Evolutionary conservation across 2,888 invertebrate species (phyloP), one percentile per base, ranked within the genome.

Genomic region (Coronaproctus castanopsis): DNA sequence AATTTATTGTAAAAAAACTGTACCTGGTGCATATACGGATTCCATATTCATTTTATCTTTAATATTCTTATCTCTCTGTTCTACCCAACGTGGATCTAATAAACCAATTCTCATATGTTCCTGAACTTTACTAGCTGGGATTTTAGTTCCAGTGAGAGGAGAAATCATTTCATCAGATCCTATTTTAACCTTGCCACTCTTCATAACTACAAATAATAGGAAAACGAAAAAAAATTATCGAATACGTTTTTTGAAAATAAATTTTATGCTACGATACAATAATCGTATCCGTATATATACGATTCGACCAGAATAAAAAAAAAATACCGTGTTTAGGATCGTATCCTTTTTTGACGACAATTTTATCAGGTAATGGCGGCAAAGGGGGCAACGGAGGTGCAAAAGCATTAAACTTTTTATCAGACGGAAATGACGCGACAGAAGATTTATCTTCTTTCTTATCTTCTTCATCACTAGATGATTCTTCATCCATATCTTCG

Each of bases 101-200:
- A 97, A 74, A 20, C 93, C 93, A 72, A 95, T 95, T 65, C 95
- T 85, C 82, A 99, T 91, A 74, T 99, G 98, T 68, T 98, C 95
- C 61, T 92, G 92, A 61, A 98, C 87, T 74, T 98, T 95, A 69
- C 87, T 89, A 0, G 95, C 95, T 0, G 93, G 93, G 67, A 99
- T 95, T 71, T 87, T 85, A 72, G 98, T 97, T 50, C 96, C 96
- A 1, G 97, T 99, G 69, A 99, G 90, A 0, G 97, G 98, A 0
- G 97, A 98, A 64, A 98, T 91, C 58, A 97, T 81, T 77, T 85
- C 97, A 69, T 93, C 89, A 69, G 91, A 90, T 3, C 81, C 74
- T 3, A 79, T n/a, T n/a, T n/a, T 76, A 22, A 80, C 79, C 21
- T 84, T 78, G 1, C 80, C 74, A 0, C 51, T 51, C 51, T 56